A percentile compares a stretch with the other conserved stretches of the same genome.
Evolutionary conservation across 2,888 invertebrate genomes (phyloP).

Genomic region (Oscheius sp.): DNA sequence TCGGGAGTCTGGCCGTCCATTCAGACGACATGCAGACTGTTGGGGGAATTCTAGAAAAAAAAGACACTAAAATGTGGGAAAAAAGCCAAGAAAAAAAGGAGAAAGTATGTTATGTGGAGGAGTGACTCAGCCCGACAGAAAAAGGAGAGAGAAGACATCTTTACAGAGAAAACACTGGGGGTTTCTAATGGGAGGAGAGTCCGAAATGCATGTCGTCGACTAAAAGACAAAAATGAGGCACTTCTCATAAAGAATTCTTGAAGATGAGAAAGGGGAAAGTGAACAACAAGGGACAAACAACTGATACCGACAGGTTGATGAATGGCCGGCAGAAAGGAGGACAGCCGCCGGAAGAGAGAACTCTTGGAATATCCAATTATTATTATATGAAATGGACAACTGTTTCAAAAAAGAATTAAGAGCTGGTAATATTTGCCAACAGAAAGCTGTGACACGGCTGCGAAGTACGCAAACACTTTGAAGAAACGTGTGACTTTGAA

Average conservation of each 20-base stretch:
- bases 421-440: slow-evolving; percentile 4
- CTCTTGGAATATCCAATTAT: background rate
- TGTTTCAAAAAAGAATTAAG: background rate
- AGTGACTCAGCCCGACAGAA: background rate
- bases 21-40: slow-evolving; percentile 34
- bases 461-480: slow-evolving; percentile 28
- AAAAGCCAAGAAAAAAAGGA: background rate
- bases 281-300: slow-evolving; percentile 20
- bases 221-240: background rate
- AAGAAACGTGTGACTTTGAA: slow-evolving; percentile 23
- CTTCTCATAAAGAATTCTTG: slow-evolving; percentile 22
- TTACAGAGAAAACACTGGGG: background rate
- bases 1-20: slow-evolving; percentile 36
- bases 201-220: slow-evolving; percentile 14
- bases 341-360: background rate
- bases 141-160: background rate
- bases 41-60: background rate
- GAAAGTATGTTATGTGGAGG: background rate
- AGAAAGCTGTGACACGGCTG: slow-evolving; percentile 29
- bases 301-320: slow-evolving; percentile 36
- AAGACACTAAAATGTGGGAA: background rate
- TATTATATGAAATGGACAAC: background rate
- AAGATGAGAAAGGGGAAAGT: slow-evolving; percentile 4
- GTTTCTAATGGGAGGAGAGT: background rate
- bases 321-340: slow-evolving; percentile 9